Evolutionary conservation across 2,888 invertebrate genomes (phyloP).

Genomic region (Saturnia pavonia): DNA sequence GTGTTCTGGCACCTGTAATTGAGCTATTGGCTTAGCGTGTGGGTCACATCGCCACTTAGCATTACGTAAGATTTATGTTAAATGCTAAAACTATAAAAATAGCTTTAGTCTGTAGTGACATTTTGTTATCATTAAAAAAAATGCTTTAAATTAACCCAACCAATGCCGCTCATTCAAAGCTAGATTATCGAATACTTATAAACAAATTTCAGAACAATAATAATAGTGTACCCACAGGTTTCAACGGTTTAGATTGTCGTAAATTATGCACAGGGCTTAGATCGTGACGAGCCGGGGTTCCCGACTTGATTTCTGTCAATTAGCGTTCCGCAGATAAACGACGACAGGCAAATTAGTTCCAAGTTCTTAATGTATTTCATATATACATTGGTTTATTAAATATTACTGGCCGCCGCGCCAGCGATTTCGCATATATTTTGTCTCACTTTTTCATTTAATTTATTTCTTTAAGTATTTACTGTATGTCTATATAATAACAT

Average conservation of each 20-base stretch:
- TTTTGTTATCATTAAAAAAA: no score
- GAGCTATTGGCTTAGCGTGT: no score
- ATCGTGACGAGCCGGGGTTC: conserved; percentile 35
- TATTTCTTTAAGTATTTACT: no score
- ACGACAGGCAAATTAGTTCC: conserved; percentile 52
- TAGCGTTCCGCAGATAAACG: conserved; percentile 45
- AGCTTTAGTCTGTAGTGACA: no score
- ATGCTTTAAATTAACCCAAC: no score
- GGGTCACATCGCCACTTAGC: no score
- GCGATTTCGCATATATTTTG: neutral
- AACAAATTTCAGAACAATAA: conserved; percentile 33
- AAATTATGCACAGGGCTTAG: conserved; percentile 54
- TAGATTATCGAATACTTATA: neutral
- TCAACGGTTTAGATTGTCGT: conserved; percentile 36
- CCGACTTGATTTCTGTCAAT: conserved; percentile 57
- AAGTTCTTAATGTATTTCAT: neutral
- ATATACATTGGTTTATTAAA: neutral
- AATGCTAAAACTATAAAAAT: no score
- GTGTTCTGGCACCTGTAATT: no score
- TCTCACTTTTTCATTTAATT: neutral
- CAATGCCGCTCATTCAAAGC: no score
- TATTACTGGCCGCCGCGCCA: neutral
- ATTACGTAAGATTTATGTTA: no score
- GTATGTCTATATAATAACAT: no score
- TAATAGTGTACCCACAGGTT: conserved; percentile 35